Evolutionary conservation across 2,113 vertebrate genomes (phyloP).

Genomic region (Coreoperca whiteheadi): DNA sequence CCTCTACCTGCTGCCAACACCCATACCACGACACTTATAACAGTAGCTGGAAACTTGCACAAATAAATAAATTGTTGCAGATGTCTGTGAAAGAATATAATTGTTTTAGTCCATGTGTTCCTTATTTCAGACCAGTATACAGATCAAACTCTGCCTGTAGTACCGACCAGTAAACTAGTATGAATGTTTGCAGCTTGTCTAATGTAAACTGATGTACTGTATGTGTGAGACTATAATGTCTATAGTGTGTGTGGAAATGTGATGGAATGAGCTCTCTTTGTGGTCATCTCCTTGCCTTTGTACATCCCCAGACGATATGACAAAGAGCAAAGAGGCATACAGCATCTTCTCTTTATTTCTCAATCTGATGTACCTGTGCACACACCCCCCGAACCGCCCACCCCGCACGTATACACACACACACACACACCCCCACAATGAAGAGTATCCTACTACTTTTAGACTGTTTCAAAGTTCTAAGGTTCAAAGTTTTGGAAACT

Average conservation of each 20-base stretch:
- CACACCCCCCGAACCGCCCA: no score
- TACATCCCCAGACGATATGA: slow-evolving; percentile 40
- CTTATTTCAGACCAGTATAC: neutral
- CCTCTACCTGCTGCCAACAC: no score
- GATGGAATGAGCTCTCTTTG: slow-evolving; percentile 25
- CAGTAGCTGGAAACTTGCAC: neutral
- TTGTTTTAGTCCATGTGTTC: neutral
- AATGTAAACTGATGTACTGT: neutral
- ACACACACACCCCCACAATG: neutral
- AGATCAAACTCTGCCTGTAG: neutral
- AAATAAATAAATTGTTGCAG: slow-evolving; percentile 5
- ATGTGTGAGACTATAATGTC: neutral
- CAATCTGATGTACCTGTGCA: slow-evolving; percentile 4
- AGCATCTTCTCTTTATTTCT: slow-evolving; percentile 44
- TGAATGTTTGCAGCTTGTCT: slow-evolving; percentile 3
- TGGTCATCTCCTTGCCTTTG: slow-evolving; percentile 41
- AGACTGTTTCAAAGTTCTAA: slow-evolving; percentile 29
- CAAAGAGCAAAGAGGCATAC: no score
- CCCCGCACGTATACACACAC: no score
- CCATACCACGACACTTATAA: no score
- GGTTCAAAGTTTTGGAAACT: slow-evolving; percentile 39
- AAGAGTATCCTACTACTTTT: neutral
- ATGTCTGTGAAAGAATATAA: neutral
- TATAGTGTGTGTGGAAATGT: slow-evolving; percentile 9
- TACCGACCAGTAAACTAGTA: neutral